phyloP scores from a whole-genome alignment of 92 coral and sea anemone species.

The Montipora capitata region DNA sequence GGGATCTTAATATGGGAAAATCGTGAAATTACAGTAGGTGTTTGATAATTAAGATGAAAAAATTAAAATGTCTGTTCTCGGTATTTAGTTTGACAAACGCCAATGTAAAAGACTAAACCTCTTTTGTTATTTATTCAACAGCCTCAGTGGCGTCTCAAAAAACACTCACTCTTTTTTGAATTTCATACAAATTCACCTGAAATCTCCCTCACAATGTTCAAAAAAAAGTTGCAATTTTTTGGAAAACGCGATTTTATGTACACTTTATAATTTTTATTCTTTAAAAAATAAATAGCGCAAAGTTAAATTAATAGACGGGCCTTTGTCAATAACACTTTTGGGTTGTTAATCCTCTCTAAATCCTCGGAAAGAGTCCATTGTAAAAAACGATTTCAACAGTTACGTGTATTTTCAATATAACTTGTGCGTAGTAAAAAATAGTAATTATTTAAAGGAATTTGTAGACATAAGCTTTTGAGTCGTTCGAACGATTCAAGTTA shows the following conservation, averaged over 20 bases:
- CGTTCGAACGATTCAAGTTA: no score
- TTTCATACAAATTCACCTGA: neutral
- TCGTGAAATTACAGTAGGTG: no score
- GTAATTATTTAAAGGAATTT: neutral
- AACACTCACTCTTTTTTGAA: neutral
- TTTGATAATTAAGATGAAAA: no score
- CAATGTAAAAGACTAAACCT: neutral
- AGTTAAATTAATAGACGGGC: neutral
- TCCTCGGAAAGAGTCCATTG: neutral
- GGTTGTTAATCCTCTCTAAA: neutral
- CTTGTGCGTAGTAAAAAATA: neutral
- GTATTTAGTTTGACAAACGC: no score
- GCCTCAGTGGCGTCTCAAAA: neutral
- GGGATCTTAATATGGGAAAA: no score
- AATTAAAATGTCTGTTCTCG: no score
- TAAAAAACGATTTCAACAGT: neutral
- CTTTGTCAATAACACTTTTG: constrained; percentile 14
- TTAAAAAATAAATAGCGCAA: neutral
- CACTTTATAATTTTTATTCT: neutral
- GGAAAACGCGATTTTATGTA: neutral
- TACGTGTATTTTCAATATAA: neutral
- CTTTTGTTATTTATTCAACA: constrained; percentile 26
- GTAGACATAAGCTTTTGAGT: no score
- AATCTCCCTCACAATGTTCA: neutral
- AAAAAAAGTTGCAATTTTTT: no score